These are phyloP conservation scores for Lycaon pictus DNA, from an alignment of 2,113 vertebrate genomes.

Conservation along the genomic window DNA sequence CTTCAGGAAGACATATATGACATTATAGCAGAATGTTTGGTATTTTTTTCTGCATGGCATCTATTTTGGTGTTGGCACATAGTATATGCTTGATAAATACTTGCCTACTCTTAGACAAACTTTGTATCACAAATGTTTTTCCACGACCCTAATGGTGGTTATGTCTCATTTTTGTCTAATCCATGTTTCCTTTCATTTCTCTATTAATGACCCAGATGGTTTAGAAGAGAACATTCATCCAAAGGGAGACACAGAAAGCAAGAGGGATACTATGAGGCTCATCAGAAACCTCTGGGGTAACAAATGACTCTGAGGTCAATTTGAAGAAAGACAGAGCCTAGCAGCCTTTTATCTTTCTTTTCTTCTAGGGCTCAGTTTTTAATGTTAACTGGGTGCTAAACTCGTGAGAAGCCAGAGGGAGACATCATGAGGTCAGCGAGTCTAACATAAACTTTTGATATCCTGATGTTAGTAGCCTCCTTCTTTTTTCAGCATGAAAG, in stretches of 20 bases:
- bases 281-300: conserved; percentile 6
- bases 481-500: conserved; percentile 20
- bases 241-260: conserved; percentile 6
- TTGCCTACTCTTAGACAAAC: not conserved
- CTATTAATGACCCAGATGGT: conserved; percentile 7
- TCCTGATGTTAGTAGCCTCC: not conserved
- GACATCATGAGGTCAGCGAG: not conserved
- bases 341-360: conserved; percentile 8
- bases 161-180: not conserved
- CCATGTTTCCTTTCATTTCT: conserved; percentile 58
- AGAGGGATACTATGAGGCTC: not conserved
- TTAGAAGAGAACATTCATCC: not conserved
- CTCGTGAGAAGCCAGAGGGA: conserved; percentile 10
- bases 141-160: not conserved
- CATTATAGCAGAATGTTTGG: not conserved
- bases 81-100: conserved; percentile 32
- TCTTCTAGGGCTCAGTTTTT: not conserved
- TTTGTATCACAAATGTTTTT: conserved; percentile 55
- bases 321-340: conserved; percentile 33
- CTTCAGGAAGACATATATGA: conserved; percentile 2
- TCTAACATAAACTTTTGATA: conserved; percentile 13
- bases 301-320: not conserved
- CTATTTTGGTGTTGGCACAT: conserved; percentile 5
- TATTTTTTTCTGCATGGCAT: not conserved
- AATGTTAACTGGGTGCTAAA: conserved; percentile 8